Evolutionary conservation across 1,140 invertebrate species (phyloP).

Genomic region (Homarus americanus): DNA sequence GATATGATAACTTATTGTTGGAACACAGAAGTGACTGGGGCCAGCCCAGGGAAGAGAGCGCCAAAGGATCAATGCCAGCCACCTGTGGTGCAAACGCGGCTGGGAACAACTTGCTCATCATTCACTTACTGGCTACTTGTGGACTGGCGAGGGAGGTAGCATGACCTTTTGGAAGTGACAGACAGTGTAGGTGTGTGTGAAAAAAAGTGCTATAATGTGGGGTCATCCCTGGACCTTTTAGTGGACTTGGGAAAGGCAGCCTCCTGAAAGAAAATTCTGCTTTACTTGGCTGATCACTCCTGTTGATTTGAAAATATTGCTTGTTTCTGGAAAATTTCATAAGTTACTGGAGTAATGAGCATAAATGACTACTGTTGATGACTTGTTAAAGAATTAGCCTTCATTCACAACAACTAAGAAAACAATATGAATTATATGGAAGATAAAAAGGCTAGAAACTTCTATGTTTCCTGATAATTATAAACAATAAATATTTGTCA

Average conservation of each 20-base stretch:
- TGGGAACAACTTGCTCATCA: constrained; percentile 73
- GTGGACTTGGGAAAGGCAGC: constrained; percentile 26
- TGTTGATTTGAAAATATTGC: constrained; percentile 38
- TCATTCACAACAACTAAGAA: not conserved
- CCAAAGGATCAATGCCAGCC: constrained; percentile 59
- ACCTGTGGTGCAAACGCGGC: constrained; percentile 69
- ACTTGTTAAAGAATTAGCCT: not conserved
- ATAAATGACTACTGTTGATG: constrained; percentile 19
- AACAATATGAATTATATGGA: constrained; percentile 13
- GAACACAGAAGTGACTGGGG: constrained; percentile 70
- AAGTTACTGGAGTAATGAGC: not conserved
- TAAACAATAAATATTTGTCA: constrained; percentile 9
- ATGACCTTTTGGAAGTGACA: constrained; percentile 45
- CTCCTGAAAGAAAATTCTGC: constrained; percentile 14
- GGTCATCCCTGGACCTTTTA: constrained; percentile 38
- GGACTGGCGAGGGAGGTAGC: constrained; percentile 42
- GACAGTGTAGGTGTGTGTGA: not conserved
- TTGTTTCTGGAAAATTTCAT: constrained; percentile 36
- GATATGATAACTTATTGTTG: constrained; percentile 51
- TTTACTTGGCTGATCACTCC: constrained; percentile 33
- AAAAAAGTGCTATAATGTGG: constrained; percentile 7
- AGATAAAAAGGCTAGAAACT: constrained; percentile 23
- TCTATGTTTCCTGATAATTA: constrained; percentile 27
- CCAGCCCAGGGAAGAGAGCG: constrained; percentile 49
- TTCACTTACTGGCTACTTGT: constrained; percentile 65